Conservation (phyloP, 2,797 vertebrate genomes). For the Orientallactaga sibirica region DNA sequence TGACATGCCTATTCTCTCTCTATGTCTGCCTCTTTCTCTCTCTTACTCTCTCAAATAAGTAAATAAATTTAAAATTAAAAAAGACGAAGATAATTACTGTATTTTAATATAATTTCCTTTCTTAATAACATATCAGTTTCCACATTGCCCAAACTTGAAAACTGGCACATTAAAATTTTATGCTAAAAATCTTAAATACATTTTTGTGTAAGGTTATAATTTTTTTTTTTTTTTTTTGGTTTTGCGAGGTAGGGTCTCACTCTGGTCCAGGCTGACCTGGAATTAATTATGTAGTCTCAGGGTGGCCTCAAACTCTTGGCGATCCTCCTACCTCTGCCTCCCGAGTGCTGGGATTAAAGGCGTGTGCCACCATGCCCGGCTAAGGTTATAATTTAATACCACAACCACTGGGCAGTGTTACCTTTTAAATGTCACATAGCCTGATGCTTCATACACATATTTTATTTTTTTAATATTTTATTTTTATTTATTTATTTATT, state of each 20-base stretch:
- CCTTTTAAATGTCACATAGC: background rate
- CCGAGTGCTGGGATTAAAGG: too few relatives aligned
- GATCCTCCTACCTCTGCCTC: too few relatives aligned
- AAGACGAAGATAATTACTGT: slow-evolving; percentile 42
- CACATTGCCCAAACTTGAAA: slow-evolving; percentile 55
- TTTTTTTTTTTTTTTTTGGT: background rate
- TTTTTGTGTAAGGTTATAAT: slow-evolving; percentile 7
- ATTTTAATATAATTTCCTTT: slow-evolving; percentile 54
- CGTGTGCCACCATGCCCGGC: too few relatives aligned
- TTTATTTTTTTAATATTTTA: background rate
- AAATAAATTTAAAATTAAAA: background rate
- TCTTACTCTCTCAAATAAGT: too few relatives aligned
- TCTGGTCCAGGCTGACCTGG: too few relatives aligned
- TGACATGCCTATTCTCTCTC: too few relatives aligned
- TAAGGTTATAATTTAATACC: slow-evolving; percentile 27
- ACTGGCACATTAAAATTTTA: slow-evolving; percentile 38
- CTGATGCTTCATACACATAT: background rate
- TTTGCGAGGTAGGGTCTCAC: too few relatives aligned
- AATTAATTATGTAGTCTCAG: too few relatives aligned
- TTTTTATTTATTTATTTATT: too few relatives aligned
- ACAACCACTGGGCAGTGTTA: background rate
- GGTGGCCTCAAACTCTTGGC: too few relatives aligned
- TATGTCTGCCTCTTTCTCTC: too few relatives aligned
- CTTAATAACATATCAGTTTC: background rate
- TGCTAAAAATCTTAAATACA: background rate